These are phyloP conservation scores for Diarsia rubi DNA, from an alignment of 2,888 invertebrate genomes.

Conservation along the genomic window DNA sequence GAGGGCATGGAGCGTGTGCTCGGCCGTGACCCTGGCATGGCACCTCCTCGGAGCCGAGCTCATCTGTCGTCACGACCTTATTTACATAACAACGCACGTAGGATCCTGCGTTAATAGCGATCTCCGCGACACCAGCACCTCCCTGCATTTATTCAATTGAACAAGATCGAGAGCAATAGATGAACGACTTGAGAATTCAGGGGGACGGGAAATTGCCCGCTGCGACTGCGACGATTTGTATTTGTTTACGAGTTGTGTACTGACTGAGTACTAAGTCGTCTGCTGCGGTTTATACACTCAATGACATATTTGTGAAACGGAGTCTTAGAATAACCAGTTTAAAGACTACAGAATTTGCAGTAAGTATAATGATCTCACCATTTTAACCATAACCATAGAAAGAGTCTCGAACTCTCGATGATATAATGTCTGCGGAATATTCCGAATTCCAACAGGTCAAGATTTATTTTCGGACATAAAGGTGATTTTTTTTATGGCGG, in stretches of 20 bases:
- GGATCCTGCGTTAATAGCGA: slow-evolving; percentile 75
- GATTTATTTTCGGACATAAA: slow-evolving; percentile 45
- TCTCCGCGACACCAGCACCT: slow-evolving; percentile 73
- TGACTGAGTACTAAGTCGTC: slow-evolving; percentile 12
- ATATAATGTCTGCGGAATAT: slow-evolving; percentile 26
- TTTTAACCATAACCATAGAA: no score
- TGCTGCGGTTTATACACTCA: slow-evolving; percentile 23
- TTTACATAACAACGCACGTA: slow-evolving; percentile 84
- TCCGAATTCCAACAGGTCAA: slow-evolving; percentile 40
- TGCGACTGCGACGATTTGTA: slow-evolving; percentile 42
- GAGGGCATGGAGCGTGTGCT: slow-evolving; percentile 70
- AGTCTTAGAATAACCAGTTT: neutral
- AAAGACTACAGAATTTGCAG: neutral
- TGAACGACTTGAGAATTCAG: slow-evolving; percentile 79
- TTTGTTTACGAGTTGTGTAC: slow-evolving; percentile 50
- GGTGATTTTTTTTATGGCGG: slow-evolving; percentile 44
- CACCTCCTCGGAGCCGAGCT: slow-evolving; percentile 62
- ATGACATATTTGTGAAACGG: slow-evolving; percentile 8
- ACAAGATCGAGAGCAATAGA: slow-evolving; percentile 83
- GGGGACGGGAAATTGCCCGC: slow-evolving; percentile 62
- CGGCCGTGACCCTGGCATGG: slow-evolving; percentile 74
- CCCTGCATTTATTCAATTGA: slow-evolving; percentile 87
- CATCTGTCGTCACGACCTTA: slow-evolving; percentile 71
- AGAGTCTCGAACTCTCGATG: slow-evolving; percentile 1
- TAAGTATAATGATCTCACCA: neutral